Evolutionary conservation across 2,797 vertebrate species (phyloP).

Genomic region (Lemur catta): DNA sequence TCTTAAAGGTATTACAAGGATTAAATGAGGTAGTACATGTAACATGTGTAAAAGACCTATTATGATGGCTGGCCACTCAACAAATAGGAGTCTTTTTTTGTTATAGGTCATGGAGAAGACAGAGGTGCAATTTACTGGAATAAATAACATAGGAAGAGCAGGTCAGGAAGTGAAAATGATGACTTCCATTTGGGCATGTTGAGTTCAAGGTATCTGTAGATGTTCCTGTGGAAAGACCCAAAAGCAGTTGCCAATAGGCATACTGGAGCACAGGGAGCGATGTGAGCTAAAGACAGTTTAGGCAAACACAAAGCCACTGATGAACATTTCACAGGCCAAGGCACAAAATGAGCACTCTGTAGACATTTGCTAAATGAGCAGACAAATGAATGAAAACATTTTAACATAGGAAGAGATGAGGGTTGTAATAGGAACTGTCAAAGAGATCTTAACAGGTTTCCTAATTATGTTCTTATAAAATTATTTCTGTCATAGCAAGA

Average conservation of each 20-base stretch:
- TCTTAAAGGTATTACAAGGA: background rate
- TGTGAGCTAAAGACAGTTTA: background rate
- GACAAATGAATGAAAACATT: background rate
- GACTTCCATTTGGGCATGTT: background rate
- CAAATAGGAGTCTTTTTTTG: background rate
- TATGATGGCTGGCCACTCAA: background rate
- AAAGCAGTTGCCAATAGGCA: background rate
- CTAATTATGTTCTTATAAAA: constrained; percentile 20
- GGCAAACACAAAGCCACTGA: background rate
- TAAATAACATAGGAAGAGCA: background rate
- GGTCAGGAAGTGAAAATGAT: background rate
- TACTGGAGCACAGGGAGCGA: background rate
- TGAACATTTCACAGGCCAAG: constrained; percentile 2
- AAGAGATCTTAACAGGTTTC: background rate
- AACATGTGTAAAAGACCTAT: background rate
- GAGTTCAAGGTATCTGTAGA: background rate
- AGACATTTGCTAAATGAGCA: background rate
- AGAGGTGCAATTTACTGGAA: background rate
- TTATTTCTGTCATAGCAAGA: constrained; percentile 14
- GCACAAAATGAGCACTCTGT: background rate
- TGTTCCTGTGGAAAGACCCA: background rate
- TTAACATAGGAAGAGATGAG: constrained; percentile 25
- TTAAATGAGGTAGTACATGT: background rate
- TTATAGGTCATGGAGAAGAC: background rate
- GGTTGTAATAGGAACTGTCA: background rate